Percentiles rank a stretch among this genome's conserved stretches.
phyloP scores from a whole-genome alignment of 2,797 vertebrate genomes.

The Rallus crepitans region DNA sequence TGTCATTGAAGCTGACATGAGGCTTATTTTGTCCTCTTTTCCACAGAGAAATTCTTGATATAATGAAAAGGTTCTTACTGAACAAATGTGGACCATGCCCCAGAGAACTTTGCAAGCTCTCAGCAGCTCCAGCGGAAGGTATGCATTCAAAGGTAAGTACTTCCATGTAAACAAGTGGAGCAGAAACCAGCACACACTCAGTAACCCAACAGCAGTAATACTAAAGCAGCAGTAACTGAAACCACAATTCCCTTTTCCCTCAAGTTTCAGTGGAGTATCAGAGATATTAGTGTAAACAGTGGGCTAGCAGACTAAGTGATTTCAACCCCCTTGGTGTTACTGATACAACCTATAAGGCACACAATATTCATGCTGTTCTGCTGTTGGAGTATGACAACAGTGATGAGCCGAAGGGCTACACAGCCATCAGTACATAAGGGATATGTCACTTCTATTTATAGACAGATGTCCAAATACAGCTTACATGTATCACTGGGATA shows the following conservation, averaged over 20 bases:
- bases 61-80: neutral
- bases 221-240: neutral
- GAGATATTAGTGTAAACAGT: neutral
- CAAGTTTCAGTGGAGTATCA: neutral
- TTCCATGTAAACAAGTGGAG: neutral
- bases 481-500: neutral
- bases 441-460: neutral
- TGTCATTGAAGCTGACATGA: neutral
- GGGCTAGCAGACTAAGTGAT: neutral
- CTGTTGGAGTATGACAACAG: neutral
- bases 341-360: neutral
- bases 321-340: neutral
- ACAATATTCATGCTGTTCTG: neutral
- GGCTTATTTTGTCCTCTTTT: conserved; percentile 13
- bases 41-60: neutral
- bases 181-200: neutral
- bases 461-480: neutral
- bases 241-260: neutral
- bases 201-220: neutral
- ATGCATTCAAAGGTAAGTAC: neutral
- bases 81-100: neutral
- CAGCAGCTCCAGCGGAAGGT: neutral
- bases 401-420: neutral
- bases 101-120: neutral
- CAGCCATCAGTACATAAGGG: neutral